Conservation (phyloP, 2,113 vertebrate genomes). For the Campylorhamphus procurvoides region DNA sequence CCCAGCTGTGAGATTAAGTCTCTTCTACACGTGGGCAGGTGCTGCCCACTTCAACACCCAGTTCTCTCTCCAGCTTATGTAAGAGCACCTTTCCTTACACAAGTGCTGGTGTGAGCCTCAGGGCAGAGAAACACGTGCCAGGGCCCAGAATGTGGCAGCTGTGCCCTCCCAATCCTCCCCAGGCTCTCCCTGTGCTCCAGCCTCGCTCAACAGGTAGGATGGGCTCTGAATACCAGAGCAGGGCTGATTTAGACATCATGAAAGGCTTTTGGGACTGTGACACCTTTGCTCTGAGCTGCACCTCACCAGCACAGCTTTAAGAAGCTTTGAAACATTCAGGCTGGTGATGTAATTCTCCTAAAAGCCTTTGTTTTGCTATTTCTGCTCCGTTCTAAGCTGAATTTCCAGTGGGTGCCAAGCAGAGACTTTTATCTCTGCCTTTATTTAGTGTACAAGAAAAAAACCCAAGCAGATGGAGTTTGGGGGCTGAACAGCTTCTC, state of each 20-base stretch:
- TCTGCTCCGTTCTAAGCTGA: background rate
- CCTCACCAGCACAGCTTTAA: background rate
- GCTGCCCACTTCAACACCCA: background rate
- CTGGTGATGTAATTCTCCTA: background rate
- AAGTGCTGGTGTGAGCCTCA: accelerated
- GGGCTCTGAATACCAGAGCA: background rate
- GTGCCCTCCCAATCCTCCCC: accelerated
- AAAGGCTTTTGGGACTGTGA: background rate
- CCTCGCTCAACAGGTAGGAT: background rate
- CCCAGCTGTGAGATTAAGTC: background rate
- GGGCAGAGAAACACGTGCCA: accelerated
- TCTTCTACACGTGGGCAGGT: background rate
- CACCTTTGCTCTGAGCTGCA: background rate
- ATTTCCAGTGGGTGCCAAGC: constrained; percentile 34
- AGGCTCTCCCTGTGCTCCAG: background rate
- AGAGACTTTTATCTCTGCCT: constrained; percentile 39
- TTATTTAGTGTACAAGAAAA: background rate
- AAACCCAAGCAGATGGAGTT: constrained; percentile 41
- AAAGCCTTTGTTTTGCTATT: constrained; percentile 1
- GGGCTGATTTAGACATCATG: background rate
- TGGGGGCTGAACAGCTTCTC: constrained; percentile 49
- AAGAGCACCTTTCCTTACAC: background rate
- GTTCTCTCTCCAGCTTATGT: background rate
- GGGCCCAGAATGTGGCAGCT: background rate
- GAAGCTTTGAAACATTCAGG: background rate